Percentiles rank a stretch among this genome's conserved stretches.
phyloP scores from a whole-genome alignment of 2,113 vertebrate species.

The Ondatra zibethicus region DNA sequence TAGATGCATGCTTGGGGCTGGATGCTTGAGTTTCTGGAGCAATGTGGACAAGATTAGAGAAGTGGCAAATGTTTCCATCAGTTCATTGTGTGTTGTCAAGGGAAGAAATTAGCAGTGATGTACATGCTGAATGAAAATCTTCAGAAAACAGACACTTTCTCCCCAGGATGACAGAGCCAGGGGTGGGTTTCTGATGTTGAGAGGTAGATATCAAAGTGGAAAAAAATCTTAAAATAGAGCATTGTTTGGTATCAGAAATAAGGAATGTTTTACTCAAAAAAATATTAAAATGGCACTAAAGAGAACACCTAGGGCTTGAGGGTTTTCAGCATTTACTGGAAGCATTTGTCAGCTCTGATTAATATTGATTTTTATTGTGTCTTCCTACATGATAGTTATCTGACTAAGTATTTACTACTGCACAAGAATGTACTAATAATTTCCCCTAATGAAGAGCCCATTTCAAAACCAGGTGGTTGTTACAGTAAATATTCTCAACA shows the following conservation, averaged over 20 bases:
- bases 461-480: conserved; percentile 51
- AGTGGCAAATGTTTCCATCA: neutral
- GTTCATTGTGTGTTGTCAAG: neutral
- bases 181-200: neutral
- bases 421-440: conserved; percentile 60
- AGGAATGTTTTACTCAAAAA: conserved; percentile 2
- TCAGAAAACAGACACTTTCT: neutral
- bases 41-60: neutral
- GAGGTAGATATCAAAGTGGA: conserved; percentile 19
- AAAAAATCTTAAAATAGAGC: conserved; percentile 31
- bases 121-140: neutral
- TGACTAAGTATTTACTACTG: conserved; percentile 66
- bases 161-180: neutral
- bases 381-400: conserved; percentile 62
- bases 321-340: conserved; percentile 60
- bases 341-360: conserved; percentile 70
- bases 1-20: neutral
- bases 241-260: conserved; percentile 12
- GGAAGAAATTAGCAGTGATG: neutral
- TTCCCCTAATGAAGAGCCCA: conserved; percentile 69
- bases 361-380: conserved; percentile 78
- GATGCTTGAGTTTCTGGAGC: neutral
- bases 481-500: conserved; percentile 50
- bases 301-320: conserved; percentile 40
- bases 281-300: neutral